Conservation (phyloP, 2,113 vertebrate genomes). For the Lutjanus erythropterus region DNA sequence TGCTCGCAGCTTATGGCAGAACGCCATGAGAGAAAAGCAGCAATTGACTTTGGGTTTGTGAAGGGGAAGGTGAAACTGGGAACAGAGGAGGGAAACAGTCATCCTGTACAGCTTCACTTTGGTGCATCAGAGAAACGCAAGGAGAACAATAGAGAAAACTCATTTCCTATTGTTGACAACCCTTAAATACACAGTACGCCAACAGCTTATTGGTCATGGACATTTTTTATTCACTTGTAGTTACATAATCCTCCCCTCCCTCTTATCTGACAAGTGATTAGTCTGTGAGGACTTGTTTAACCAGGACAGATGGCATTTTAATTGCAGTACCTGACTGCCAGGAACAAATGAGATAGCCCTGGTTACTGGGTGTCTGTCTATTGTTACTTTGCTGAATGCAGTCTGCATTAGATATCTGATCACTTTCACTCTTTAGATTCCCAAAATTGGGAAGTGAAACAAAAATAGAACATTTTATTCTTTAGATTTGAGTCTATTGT, state of each 20-base stretch:
- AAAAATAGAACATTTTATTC: neutral
- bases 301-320: conserved; percentile 68
- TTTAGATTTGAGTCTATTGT: neutral
- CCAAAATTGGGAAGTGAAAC: neutral
- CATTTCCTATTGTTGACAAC: conserved; percentile 23
- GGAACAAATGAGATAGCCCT: conserved; percentile 27
- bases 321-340: conserved; percentile 62
- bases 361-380: neutral
- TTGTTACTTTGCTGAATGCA: neutral
- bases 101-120: neutral
- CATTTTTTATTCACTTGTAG: conserved; percentile 56
- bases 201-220: conserved; percentile 41
- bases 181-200: conserved; percentile 33
- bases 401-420: neutral
- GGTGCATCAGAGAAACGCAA: conserved; percentile 25
- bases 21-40: conserved; percentile 61
- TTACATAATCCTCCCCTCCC: conserved; percentile 61
- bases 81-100: conserved; percentile 20
- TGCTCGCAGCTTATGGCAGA: conserved; percentile 68
- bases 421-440: neutral
- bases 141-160: neutral
- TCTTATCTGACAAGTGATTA: conserved; percentile 64
- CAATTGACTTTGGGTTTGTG: conserved; percentile 63
- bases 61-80: conserved; percentile 56
- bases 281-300: conserved; percentile 64